These are phyloP conservation scores for Tubiluchus corallicola DNA, from an alignment of 2,888 invertebrate genomes.

Conservation along the genomic window DNA sequence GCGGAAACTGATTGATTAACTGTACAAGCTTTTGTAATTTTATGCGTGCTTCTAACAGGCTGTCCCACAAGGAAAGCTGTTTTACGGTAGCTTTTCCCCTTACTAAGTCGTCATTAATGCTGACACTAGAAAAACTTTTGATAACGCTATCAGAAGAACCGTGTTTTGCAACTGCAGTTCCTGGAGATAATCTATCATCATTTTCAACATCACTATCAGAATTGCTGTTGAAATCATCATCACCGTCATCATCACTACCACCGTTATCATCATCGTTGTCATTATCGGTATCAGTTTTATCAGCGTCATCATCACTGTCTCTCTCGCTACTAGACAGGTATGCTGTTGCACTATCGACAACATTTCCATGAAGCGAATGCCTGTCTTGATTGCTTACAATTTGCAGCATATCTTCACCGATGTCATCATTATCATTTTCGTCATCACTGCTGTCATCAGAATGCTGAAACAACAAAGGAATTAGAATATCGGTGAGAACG, in stretches of 20 bases:
- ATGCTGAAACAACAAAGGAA: too few relatives aligned
- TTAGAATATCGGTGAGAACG: too few relatives aligned
- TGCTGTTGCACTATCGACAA: too few relatives aligned
- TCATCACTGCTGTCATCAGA: too few relatives aligned
- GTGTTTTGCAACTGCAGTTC: too few relatives aligned
- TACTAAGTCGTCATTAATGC: not conserved
- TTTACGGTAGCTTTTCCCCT: not conserved
- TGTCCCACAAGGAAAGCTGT: constrained; percentile 50
- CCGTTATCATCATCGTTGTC: not conserved
- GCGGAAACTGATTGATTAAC: constrained; percentile 58
- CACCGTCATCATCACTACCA: not conserved
- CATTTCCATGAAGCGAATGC: too few relatives aligned
- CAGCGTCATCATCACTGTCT: not conserved
- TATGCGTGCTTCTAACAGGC: constrained; percentile 62
- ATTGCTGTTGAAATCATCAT: not conserved
- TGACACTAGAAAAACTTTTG: not conserved
- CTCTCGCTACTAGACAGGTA: too few relatives aligned
- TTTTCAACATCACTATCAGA: not conserved
- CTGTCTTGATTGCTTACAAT: not conserved
- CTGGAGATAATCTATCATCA: too few relatives aligned
- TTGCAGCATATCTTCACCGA: not conserved
- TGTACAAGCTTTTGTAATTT: constrained; percentile 61
- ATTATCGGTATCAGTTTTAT: not conserved
- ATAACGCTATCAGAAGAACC: not conserved
- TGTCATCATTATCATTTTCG: too few relatives aligned